These are phyloP conservation scores for Frankliniella intonsa DNA, from an alignment of 2,888 invertebrate species.

Conservation along the genomic window DNA sequence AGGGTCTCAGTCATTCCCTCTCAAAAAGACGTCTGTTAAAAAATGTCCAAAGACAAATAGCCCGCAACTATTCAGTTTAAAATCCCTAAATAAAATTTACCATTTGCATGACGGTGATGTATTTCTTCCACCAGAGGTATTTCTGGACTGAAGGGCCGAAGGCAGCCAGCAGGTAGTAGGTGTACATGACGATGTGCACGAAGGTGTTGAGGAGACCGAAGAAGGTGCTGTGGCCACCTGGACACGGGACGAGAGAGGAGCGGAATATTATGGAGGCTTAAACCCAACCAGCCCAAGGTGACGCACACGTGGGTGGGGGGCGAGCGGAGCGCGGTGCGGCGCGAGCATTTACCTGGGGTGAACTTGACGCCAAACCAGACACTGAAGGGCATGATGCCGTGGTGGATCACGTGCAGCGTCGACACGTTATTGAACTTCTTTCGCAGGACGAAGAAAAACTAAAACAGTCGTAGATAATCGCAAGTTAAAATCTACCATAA, in stretches of 20 bases:
- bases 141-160: slow-evolving; percentile 80
- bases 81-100: slow-evolving; percentile 48
- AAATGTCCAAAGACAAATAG: neutral
- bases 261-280: neutral
- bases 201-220: slow-evolving; percentile 92
- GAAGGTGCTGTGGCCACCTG: slow-evolving; percentile 92
- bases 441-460: slow-evolving; percentile 81
- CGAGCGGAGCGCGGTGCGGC: neutral
- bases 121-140: slow-evolving; percentile 95
- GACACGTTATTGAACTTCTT: slow-evolving; percentile 91
- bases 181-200: slow-evolving; percentile 96
- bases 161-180: slow-evolving; percentile 87
- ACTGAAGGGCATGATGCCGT: slow-evolving; percentile 91
- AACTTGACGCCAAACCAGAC: slow-evolving; percentile 90
- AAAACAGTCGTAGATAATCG: slow-evolving; percentile 34
- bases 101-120: slow-evolving; percentile 89
- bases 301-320: neutral
- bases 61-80: neutral
- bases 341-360: slow-evolving; percentile 41
- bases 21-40: neutral
- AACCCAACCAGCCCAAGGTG: neutral
- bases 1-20: too few species aligned
- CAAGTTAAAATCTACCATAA: too few species aligned
- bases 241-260: slow-evolving; percentile 28
- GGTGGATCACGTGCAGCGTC: slow-evolving; percentile 89